A percentile compares a stretch with the other conserved stretches of the same genome.
phyloP scores from a whole-genome alignment of 35 echinoderm and acorn worm species.

The Patiria miniata region DNA sequence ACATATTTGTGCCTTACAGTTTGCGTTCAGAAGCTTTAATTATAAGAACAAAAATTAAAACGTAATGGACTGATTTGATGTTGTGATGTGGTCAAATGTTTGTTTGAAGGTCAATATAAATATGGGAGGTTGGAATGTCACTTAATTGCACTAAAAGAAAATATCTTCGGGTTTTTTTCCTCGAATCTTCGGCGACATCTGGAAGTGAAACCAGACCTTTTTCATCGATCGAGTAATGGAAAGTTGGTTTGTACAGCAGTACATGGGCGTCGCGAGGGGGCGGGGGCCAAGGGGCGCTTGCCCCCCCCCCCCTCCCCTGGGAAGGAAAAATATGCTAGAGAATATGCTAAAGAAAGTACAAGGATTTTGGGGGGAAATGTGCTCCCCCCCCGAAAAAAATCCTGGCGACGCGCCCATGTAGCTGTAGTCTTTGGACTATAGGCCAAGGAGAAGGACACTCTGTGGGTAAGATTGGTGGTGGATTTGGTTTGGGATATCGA shows the following conservation, averaged over 20 bases:
- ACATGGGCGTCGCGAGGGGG: no score
- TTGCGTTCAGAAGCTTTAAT: slow-evolving; percentile 20
- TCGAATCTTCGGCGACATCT: not conserved
- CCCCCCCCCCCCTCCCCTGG: no score
- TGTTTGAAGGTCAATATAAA: not conserved
- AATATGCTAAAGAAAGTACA: no score
- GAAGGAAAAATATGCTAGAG: no score
- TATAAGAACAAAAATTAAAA: no score
- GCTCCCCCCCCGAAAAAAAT: no score
- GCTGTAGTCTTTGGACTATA: not conserved
- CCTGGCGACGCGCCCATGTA: no score
- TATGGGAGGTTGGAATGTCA: not conserved
- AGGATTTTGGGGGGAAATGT: no score
- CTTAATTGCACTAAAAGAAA: not conserved
- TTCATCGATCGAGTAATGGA: slow-evolving; percentile 21
- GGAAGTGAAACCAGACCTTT: not conserved
- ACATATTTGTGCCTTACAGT: not conserved
- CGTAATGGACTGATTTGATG: no score
- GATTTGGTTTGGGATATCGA: not conserved
- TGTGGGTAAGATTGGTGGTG: not conserved
- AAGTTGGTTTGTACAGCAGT: slow-evolving; percentile 15
- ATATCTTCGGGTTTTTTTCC: not conserved
- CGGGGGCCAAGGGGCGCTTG: no score
- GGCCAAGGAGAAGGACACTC: not conserved
- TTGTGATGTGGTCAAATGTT: no score